Evolutionary conservation across 1,140 invertebrate species (phyloP), one percentile per base, ranked within the genome.

Genomic region (Tenebrio molitor): DNA sequence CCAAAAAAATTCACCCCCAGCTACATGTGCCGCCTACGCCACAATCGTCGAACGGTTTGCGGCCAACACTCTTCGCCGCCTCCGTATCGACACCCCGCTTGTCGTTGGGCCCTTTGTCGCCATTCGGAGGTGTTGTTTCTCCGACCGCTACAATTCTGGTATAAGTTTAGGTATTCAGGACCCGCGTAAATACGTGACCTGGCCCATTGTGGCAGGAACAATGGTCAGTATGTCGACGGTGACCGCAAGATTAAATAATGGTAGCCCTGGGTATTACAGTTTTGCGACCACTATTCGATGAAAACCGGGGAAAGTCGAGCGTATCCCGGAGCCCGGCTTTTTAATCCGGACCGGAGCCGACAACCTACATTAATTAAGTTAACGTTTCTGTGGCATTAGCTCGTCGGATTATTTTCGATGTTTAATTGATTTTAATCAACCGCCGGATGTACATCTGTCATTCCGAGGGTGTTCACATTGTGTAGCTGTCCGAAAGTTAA

Each of bases 211-310:
- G 12, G 46, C 21, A 36, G 33, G 25, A 72, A 72, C 71, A 72
- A 72, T 72, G 36, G 70, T 41, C 46, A 46, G 21, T 46, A 65
- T 42, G 39, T 41, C 53, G 63, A 41, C 69, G 23, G 25, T 53
- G 50, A 66, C 70, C 70, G 41, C 70, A 19, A 53, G 70, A 72
- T 72, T 72, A 72, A 72, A 72, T 72, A 72, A 72, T 72, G 64
- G 64, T 33, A 62, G 71, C 16, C 62, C 17, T 16, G 71, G 63
- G 71, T 58, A 50, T 72, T 68, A 72, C 15, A 72, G 21, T 67
- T 36, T 19, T 33, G 44, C 62, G 62, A 67, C 71, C 70, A 25
- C 23, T 15, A 66, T 41, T 46, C 46, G 44, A 53, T 72, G 63
- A 65, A 72, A 72, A 72, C 71, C 33, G 50, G 12, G 46, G 14